Conservation (phyloP, 2,888 invertebrate species). For the Orthonychiurus folsomi region DNA sequence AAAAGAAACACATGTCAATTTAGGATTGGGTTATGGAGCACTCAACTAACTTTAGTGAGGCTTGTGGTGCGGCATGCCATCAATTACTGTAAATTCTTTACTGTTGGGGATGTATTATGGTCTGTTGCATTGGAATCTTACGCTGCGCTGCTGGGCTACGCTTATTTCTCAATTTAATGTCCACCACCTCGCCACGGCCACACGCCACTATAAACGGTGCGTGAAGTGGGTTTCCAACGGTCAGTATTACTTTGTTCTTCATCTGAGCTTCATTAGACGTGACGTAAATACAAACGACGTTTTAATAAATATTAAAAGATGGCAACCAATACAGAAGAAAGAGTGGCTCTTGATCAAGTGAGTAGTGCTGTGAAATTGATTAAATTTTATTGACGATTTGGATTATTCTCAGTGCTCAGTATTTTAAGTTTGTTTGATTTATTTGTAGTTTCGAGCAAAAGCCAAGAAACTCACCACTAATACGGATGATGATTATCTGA, state of each 20-base stretch:
- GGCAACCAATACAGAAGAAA: not conserved
- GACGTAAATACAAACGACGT: too few species aligned
- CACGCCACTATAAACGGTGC: not conserved
- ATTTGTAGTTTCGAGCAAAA: conserved; percentile 5
- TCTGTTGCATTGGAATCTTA: too few species aligned
- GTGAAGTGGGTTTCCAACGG: not conserved
- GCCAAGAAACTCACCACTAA: conserved; percentile 2
- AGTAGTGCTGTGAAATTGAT: not conserved
- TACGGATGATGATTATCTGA: conserved; percentile 3
- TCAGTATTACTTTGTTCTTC: not conserved
- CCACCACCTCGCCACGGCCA: not conserved
- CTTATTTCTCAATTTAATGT: conserved; percentile 1
- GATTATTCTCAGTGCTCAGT: not conserved
- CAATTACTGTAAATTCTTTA: not conserved
- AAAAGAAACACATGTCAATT: too few species aligned
- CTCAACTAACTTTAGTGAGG: too few species aligned
- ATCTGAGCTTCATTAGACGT: too few species aligned
- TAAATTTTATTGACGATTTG: not conserved
- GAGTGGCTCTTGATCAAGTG: not conserved
- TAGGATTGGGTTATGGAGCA: not conserved
- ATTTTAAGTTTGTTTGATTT: not conserved
- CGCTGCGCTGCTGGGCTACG: not conserved
- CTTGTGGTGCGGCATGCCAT: not conserved
- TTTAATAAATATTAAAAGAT: too few species aligned
- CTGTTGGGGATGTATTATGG: not conserved